Evolutionary conservation across 1,140 invertebrate species (phyloP), one percentile per base, ranked within the genome.

Genomic region (Drosophila nigromelanica): DNA sequence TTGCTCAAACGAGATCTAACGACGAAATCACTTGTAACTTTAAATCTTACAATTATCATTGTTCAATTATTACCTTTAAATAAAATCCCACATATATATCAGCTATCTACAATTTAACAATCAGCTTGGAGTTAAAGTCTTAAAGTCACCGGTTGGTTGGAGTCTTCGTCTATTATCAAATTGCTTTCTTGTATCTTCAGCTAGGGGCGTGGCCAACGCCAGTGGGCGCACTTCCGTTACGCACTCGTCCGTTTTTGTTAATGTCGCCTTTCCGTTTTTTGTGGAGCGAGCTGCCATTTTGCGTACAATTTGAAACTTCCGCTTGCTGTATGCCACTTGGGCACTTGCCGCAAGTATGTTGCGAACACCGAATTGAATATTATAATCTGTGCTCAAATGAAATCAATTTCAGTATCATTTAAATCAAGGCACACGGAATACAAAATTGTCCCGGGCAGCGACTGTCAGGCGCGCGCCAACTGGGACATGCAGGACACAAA

Each of bases 351-450:
- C 66, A 69, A 69, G 40, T 50, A 11, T 51, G 42, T 35, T 42
- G 64, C 35, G 8, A 35, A 10, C 15, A 18, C 3, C 1, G 39
- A 76, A 50, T 78, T 66, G 68, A 89, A 76, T 87, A 87, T 87
- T 70, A 89, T 89, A 89, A 89, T 89, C 89, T 83, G 70, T 52
- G 69, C 69, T 78, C 63, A 89, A 89, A 89, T 89, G 63, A 89
- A 89, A 89, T 89, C 83, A 89, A 89, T 89, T 89, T 89, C 73
- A 80, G 71, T 80, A 77, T 76, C 83, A 83, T 89, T 89, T 83
- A 82, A 89, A 78, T 80, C 70, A 72, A 75, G 83, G 61, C 71
- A 33, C 72, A 54, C 39, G 70, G 56, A 58, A 56, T 24, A 35
- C 35, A 30, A 21, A 68, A 67, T 15, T 55, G 59, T 59, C 21